phyloP scores from a whole-genome alignment of 2,888 invertebrate species.

The Microctonus hyperodae region DNA sequence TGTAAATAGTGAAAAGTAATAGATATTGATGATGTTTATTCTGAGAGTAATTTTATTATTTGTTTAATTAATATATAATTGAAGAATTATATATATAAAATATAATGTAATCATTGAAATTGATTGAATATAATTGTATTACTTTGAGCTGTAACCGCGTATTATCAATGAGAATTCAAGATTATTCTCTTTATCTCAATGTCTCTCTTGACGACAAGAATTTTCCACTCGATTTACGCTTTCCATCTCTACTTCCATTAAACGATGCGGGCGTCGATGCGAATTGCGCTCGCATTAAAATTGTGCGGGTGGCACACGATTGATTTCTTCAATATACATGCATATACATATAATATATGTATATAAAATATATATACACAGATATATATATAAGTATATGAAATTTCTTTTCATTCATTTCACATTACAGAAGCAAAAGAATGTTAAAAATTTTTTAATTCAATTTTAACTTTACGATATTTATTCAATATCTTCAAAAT shows the following conservation, averaged over 20 bases:
- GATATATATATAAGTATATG: too few relatives aligned
- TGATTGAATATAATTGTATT: neutral
- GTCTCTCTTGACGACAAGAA: conserved; percentile 24
- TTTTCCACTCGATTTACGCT: conserved; percentile 23
- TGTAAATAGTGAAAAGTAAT: too few relatives aligned
- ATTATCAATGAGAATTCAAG: conserved; percentile 11
- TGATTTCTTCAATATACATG: neutral
- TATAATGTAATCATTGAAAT: neutral
- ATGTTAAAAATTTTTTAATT: neutral
- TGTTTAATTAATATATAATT: too few relatives aligned
- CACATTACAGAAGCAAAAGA: neutral
- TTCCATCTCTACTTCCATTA: neutral
- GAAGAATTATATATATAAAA: too few relatives aligned
- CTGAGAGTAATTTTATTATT: too few relatives aligned
- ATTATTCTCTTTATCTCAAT: conserved; percentile 3
- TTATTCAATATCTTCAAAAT: neutral
- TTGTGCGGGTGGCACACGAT: conserved; percentile 1
- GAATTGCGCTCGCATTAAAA: conserved; percentile 3
- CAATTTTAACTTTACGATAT: neutral
- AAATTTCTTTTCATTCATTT: neutral
- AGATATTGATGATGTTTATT: too few relatives aligned
- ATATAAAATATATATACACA: too few relatives aligned
- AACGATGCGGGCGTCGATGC: conserved; percentile 17
- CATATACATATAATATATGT: too few relatives aligned
- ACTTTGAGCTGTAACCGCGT: conserved; percentile 3